Base-by-base conservation (phyloP, 1,140 invertebrate species). In the Drosophila pseudoananassae region DNA sequence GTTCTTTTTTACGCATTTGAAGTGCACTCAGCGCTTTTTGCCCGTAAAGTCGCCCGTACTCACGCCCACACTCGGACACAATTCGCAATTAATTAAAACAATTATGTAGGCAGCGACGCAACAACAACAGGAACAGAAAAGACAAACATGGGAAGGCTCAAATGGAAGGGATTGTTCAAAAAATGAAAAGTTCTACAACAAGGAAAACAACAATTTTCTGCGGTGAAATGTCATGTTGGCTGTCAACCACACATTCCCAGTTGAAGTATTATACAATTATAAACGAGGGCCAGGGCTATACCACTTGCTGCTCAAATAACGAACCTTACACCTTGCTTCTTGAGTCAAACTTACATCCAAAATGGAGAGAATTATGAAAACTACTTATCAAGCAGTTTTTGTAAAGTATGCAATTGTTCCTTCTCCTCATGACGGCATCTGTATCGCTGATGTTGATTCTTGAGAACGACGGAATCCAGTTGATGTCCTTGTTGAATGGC, bases 61-160 rank as follows among this genome's bases (percentile, higher is more conserved):
- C 69, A 20, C 20, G 71, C 64, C 14, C 40, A 17, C 69, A 5
- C 25, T 68, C 64, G 1, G 14, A 17, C 69, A 75, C 77, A 78
- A 81, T 71, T 81, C 54, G 77, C 77, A 85, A 85, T 85, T 85
- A 85, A 85, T 85, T 85, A 85, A 87, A 87, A 81, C 74, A 85
- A 85, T 85, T 85, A 85, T 81, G 82, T 87, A 64, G 63, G 38
- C 63, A 46, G 6, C 58, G 51, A 65, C 51, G 57, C 49, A 47
- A 43, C 78, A 71, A 63, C 54, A 76, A 70, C 55, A 60, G 71
- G 14, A 51, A 40, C 38, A 55, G 9, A 54, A 61, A 63, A 71
- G 12, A 56, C 36, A 45, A 70, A 56, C 45, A 45, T 27, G 51
- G 45, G 45, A 14, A 9, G 23, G 33, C 33, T 36, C 10, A 43